Evolutionary conservation across 2,797 vertebrate species (phyloP), one percentile per base, ranked within the genome.

Genomic region (Xenentodon cancila): DNA sequence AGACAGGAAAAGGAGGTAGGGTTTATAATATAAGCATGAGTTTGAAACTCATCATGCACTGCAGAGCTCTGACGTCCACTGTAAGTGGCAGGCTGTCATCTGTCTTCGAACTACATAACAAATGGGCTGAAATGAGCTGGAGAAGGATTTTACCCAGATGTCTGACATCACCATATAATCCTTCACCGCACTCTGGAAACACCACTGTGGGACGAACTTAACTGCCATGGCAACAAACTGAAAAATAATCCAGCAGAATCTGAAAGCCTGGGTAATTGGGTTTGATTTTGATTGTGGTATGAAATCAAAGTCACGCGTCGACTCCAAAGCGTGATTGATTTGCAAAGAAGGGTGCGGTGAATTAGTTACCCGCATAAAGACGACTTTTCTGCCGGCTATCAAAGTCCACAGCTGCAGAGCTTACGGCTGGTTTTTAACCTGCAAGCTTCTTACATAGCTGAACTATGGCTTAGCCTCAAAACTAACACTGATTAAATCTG

Each of bases 141-240:
- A 79, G 84, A 78, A 45, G 84, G 84, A 90, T 90, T 88, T 89
- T 82, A 90, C 88, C 85, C 84, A 89, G 88, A 89, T 90, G 84
- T 88, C 84, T 88, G 87, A 89, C 84, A 89, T 87, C 82, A 73
- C 73, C 84, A 71, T 84, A 81, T 88, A 90, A 91, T 92, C 91
- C 86, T 79, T 87, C 81, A 70, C 75, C 56, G 60, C 75, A 47
- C 60, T 73, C 81, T 84, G 64, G 50, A 80, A 79, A 79, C 0
- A 18, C 63, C 47, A 74, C 53, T 57, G 71, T 68, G 59, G 79
- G 71, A 80, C 70, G 54, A 73, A 77, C 40, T 79, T 77, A 65
- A 89, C 86, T 77, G 51, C 83, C 82, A 87, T 88, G 80, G 88
- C 83, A 89, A 86, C 87, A 71, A 84, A 86, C 62, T 73, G 64